Conservation (phyloP, 1,140 invertebrate genomes). For the Rhopalosiphum padi region DNA sequence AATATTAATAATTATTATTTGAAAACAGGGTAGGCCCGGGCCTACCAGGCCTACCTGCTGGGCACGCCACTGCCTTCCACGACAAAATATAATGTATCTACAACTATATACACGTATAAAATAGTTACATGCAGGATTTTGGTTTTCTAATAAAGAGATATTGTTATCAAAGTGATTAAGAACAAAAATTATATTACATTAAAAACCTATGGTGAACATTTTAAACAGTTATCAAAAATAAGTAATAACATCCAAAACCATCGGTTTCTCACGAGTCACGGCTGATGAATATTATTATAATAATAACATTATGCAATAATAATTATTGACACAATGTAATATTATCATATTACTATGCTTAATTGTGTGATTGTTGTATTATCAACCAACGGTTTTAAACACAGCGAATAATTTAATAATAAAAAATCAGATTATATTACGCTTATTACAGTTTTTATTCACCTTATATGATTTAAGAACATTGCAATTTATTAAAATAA, state of each 20-base stretch:
- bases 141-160: background rate
- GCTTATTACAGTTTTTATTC: background rate
- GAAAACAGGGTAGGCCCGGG: no score
- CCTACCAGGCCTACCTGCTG: no score
- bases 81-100: background rate
- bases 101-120: background rate
- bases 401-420: slow-evolving; percentile 2
- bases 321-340: background rate
- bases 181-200: background rate
- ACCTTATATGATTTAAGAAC: background rate
- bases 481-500: background rate
- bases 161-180: background rate
- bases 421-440: slow-evolving; percentile 14
- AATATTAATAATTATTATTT: no score
- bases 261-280: background rate
- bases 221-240: background rate
- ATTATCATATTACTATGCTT: slow-evolving; percentile 1
- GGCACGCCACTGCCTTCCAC: no score
- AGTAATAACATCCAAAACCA: background rate
- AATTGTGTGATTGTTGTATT: slow-evolving; percentile 9
- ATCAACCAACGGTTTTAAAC: background rate
- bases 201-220: background rate
- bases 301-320: background rate
- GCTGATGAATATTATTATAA: background rate
- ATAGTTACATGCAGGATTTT: background rate